Base-by-base conservation (phyloP, 2,113 vertebrate genomes). In the Sinocyclocheilus anshuiensis region DNA sequence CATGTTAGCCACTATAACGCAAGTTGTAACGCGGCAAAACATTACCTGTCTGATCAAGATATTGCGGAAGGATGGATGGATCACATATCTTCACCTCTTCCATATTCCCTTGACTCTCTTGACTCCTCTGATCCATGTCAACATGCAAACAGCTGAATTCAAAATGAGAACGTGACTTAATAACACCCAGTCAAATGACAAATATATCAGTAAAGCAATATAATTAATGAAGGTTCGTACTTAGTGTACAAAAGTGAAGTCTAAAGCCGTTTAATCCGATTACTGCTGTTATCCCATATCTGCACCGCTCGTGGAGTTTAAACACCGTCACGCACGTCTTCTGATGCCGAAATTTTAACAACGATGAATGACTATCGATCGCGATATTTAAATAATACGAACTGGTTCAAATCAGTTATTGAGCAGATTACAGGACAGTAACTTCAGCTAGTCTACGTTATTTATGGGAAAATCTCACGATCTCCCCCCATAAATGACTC, bases 71-170 rank as follows among this genome's bases (percentile, higher is more conserved):
- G 33, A 76, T 53, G 33, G 77, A 59, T 39, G 59, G 11, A 45
- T 69, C 59, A 22, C 39, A 45, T 11, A 42, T 77, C 18, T 53
- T 55, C 42, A 48, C 83, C 45, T 81, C 77, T n/a, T 83, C 79
- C 63, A 81, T 81, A 4, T 42, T 53, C 24, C 16, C 36, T 33
- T 33, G 29, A 72, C 57, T 79, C 57, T 74, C 45, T 50, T 50
- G 69, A 75, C 74, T 76, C 20, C 12, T 72, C 61, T 29, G 48
- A 57, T 84, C 24, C 63, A 82, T 82, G 69, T 39, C 72, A 71
- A 87, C 82, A 87, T 89, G 6, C 29, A 74, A 83, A 83, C 63
- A 36, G n/a, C 69, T 84, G 69, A 72, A 57, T 57, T 84, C 42
- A 57, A n/a, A 18, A 74, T 10, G 22, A 57, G 26, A 72, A 36